Conservation (phyloP, 1,140 invertebrate genomes). For the Drosophila fuyamai region DNA sequence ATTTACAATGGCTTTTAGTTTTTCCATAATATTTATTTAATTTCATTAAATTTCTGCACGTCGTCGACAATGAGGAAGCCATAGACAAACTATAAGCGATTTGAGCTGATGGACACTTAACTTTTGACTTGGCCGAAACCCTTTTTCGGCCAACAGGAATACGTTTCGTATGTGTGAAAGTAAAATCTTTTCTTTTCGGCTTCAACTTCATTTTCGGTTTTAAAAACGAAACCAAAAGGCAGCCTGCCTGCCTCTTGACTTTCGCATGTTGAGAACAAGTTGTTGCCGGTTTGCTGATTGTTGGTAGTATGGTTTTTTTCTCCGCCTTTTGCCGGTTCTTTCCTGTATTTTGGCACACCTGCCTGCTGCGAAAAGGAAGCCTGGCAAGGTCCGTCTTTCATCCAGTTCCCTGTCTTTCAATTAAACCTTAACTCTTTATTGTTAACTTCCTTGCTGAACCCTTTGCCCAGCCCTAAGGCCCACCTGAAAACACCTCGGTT, state of each 20-base stretch:
- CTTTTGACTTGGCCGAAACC: slow-evolving; percentile 52
- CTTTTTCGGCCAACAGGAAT: slow-evolving; percentile 36
- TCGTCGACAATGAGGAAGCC: slow-evolving; percentile 71
- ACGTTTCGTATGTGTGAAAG: slow-evolving; percentile 66
- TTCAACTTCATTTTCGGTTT: slow-evolving; percentile 67
- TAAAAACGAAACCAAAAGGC: slow-evolving; percentile 49
- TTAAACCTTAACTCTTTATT: slow-evolving; percentile 53
- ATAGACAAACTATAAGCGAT: slow-evolving; percentile 56
- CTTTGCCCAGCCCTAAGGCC: slow-evolving; percentile 20
- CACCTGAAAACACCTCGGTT: slow-evolving; percentile 36
- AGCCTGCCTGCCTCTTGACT: slow-evolving; percentile 36
- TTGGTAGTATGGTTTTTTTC: slow-evolving; percentile 32
- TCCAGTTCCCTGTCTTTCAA: slow-evolving; percentile 35
- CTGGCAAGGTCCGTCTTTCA: slow-evolving; percentile 38
- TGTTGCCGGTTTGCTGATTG: slow-evolving; percentile 17
- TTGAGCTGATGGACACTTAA: slow-evolving; percentile 63
- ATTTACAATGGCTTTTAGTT: slow-evolving; percentile 30
- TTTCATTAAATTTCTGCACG: slow-evolving; percentile 80
- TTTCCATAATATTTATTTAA: slow-evolving; percentile 78
- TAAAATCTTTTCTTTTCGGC: slow-evolving; percentile 50
- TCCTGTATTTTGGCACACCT: slow-evolving; percentile 65
- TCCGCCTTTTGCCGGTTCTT: slow-evolving; percentile 42
- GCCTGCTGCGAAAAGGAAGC: slow-evolving; percentile 50
- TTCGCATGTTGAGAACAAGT: slow-evolving; percentile 49
- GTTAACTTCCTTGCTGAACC: slow-evolving; percentile 36